Base-by-base conservation (phyloP, 2,113 vertebrate genomes). In the Ascaphus truei region DNA sequence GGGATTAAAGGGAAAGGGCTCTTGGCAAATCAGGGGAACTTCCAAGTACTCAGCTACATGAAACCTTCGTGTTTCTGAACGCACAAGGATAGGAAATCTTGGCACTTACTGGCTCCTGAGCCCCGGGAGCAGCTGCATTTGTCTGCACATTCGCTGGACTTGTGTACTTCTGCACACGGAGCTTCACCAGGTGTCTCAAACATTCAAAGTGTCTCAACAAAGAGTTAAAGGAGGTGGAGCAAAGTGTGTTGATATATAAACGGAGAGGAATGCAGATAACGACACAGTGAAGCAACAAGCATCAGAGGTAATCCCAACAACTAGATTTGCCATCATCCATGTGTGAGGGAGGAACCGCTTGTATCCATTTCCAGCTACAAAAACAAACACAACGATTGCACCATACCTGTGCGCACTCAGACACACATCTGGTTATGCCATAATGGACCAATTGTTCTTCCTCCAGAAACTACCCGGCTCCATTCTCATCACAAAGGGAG, bases 211-310 rank as follows among this genome's bases (percentile, higher is more conserved):
- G 2, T 43, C 3, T 43, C 5, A 13, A 4, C 23, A 8, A 16
- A n/a, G 10, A 47, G 29, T 64, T 16, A 65, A 3, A 3, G 36
- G 43, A 58, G 66, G 66, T 29, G 66, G 65, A 68, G 43, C 66
- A 43, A 1, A 2, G 18, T 20, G 1, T 27, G 45, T 13, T 41
- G 11, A 52, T 36, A 41, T 61, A 50, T 61, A 71, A 30, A 59
- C 45, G 61, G 16, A 31, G 5, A 22, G 67, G 57, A 69, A 69
- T 69, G 67, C 45, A 41, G 23, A 26, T 26, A 41, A 50, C 37
- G 50, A 41, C 55, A 22, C 55, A 56, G 5, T n/a, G n/a, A n/a
- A n/a, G n/a, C n/a, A n/a, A n/a, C 20, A 53, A 16, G 39, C 30
- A 52, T 18, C n/a, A 39, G 15, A 20, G 62, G 62, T n/a, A n/a